Percentiles rank a stretch among this genome's conserved stretches.
Evolutionary conservation across 2,888 invertebrate genomes (phyloP).

Genomic region (Galeruca laticollis): DNA sequence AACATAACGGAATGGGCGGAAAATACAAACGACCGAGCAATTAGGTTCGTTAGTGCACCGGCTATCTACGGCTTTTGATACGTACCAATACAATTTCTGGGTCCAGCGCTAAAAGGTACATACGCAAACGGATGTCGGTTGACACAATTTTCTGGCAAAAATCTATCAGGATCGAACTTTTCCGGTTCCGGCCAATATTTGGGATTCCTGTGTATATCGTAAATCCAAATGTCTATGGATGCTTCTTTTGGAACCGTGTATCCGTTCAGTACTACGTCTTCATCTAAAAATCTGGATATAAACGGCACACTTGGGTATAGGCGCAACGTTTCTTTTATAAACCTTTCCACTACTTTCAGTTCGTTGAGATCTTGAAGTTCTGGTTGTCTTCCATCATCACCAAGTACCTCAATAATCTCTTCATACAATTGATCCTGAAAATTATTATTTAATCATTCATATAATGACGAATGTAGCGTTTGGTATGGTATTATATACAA

Average conservation of each 20-base stretch:
- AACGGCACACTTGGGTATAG: slow-evolving; percentile 63
- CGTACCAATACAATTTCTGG: slow-evolving; percentile 77
- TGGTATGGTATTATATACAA: too few species aligned
- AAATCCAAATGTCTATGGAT: slow-evolving; percentile 70
- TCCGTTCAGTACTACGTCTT: slow-evolving; percentile 53
- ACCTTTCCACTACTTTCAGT: slow-evolving; percentile 62
- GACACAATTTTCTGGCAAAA: slow-evolving; percentile 71
- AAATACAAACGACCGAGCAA: too few species aligned
- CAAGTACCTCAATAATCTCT: slow-evolving; percentile 55
- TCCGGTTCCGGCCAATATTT: slow-evolving; percentile 75
- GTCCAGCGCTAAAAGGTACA: slow-evolving; percentile 78
- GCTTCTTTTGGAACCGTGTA: slow-evolving; percentile 68
- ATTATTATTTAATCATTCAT: not conserved
- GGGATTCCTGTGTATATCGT: slow-evolving; percentile 74
- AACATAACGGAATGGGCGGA: too few species aligned
- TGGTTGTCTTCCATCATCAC: slow-evolving; percentile 46
- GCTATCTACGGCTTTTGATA: not conserved
- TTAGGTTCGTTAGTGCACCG: too few species aligned
- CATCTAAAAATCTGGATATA: slow-evolving; percentile 56
- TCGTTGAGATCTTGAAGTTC: slow-evolving; percentile 59
- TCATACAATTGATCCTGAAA: slow-evolving; percentile 49
- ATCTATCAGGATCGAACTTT: slow-evolving; percentile 78
- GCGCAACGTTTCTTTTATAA: slow-evolving; percentile 63
- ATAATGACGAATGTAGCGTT: not conserved
- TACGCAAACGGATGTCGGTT: slow-evolving; percentile 74